Evolutionary conservation across 1,140 invertebrate species (phyloP).

Genomic region (Aphidius ervi): DNA sequence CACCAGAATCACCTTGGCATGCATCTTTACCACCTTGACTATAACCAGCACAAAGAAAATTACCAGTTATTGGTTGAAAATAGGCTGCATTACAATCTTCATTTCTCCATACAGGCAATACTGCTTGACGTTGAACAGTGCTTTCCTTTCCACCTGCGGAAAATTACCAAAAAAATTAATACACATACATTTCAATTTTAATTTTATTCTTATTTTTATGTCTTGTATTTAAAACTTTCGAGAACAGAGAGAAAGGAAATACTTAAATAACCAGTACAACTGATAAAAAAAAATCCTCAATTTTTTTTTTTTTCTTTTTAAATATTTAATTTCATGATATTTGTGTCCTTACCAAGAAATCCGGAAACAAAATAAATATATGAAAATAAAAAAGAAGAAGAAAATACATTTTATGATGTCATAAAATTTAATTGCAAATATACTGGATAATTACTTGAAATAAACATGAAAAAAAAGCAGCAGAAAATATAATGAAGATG

Average conservation of each 20-base stretch:
- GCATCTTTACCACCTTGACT: constrained; percentile 87
- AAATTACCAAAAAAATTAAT: constrained; percentile 13
- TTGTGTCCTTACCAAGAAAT: no score
- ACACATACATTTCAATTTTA: not conserved
- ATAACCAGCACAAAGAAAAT: constrained; percentile 88
- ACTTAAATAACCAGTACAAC: no score
- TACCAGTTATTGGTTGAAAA: constrained; percentile 86
- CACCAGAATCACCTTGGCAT: constrained; percentile 76
- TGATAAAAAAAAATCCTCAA: no score
- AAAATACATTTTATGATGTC: no score
- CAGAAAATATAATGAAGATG: not conserved
- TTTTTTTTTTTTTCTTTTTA: no score
- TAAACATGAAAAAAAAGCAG: no score
- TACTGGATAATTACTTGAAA: no score
- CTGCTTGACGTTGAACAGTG: constrained; percentile 75
- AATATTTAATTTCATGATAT: no score
- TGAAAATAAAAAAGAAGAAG: no score
- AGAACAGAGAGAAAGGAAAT: constrained; percentile 8
- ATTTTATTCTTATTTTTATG: not conserved
- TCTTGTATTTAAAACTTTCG: constrained; percentile 1
- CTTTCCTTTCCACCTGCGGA: constrained; percentile 72
- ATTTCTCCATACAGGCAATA: constrained; percentile 86
- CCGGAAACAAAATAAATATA: no score
- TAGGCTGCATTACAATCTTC: constrained; percentile 86
- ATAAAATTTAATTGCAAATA: no score